Evolutionary conservation across 2,888 invertebrate genomes (phyloP).

Genomic region (Xanthorhoe spadicearia): DNA sequence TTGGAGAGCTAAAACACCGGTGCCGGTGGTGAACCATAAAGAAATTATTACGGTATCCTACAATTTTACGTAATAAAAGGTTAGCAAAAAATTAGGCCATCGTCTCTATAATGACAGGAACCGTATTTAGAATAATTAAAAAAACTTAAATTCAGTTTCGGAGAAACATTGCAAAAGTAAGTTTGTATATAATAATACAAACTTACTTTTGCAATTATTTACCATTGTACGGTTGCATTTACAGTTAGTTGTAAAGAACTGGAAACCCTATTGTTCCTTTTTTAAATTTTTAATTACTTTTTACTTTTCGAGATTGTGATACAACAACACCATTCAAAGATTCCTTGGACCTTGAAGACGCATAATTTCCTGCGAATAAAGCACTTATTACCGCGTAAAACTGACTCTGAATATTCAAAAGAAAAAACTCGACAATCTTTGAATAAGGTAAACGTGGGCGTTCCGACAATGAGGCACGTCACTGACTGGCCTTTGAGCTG

Average conservation of each 20-base stretch:
- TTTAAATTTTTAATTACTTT: background rate
- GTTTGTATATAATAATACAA: background rate
- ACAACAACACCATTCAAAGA: slow-evolving; percentile 17
- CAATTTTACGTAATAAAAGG: slow-evolving; percentile 69
- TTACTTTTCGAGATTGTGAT: background rate
- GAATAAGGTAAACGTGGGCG: slow-evolving; percentile 82
- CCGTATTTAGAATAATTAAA: slow-evolving; percentile 10
- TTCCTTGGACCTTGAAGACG: slow-evolving; percentile 9
- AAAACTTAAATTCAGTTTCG: background rate
- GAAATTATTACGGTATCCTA: slow-evolving; percentile 68
- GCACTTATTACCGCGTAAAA: slow-evolving; percentile 53
- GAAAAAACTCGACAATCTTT: slow-evolving; percentile 74
- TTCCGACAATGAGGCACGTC: slow-evolving; percentile 81
- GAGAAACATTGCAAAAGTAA: background rate
- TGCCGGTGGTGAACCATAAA: slow-evolving; percentile 65
- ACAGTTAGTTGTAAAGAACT: background rate
- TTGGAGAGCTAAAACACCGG: slow-evolving; percentile 62
- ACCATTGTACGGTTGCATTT: too few relatives aligned
- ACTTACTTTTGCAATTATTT: too few relatives aligned
- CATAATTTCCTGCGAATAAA: slow-evolving; percentile 47
- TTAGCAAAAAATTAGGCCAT: slow-evolving; percentile 49
- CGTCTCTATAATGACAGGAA: slow-evolving; percentile 25
- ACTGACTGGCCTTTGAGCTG: slow-evolving; percentile 81
- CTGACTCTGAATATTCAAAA: slow-evolving; percentile 67
- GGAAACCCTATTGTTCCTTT: background rate